phyloP scores from a whole-genome alignment of 2,113 vertebrate genomes.

The Mormoops blainvillei region DNA sequence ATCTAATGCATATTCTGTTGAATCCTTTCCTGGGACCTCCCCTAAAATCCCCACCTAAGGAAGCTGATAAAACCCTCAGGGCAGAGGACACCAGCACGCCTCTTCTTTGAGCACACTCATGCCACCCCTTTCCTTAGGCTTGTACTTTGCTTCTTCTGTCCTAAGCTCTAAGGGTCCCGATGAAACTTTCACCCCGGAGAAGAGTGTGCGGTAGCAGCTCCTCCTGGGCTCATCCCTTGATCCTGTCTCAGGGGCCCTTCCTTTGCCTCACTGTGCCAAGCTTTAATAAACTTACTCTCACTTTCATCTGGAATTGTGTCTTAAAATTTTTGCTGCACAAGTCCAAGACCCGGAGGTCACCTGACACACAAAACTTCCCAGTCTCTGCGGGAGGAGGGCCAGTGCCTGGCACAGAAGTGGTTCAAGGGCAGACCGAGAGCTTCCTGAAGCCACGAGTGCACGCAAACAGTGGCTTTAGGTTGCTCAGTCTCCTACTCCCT shows the following conservation, averaged over 20 bases:
- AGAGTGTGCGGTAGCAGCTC: background rate
- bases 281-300: background rate
- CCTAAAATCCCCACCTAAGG: background rate
- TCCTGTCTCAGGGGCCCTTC: background rate
- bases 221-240: background rate
- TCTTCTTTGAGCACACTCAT: background rate
- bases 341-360: background rate
- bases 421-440: background rate
- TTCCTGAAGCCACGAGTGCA: background rate
- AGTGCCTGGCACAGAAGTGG: no score
- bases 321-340: background rate
- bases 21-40: background rate
- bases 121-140: background rate
- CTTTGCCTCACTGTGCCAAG: background rate
- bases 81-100: background rate
- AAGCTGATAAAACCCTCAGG: background rate
- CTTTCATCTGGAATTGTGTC: background rate
- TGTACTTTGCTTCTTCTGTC: background rate
- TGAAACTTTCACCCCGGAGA: background rate
- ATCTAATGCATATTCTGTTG: background rate
- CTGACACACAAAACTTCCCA: background rate
- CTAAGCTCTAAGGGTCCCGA: background rate
- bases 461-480: accelerated
- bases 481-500: background rate
- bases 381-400: no score